Evolutionary conservation across 2,888 invertebrate species (phyloP).

Genomic region (Tridacna gigas): DNA sequence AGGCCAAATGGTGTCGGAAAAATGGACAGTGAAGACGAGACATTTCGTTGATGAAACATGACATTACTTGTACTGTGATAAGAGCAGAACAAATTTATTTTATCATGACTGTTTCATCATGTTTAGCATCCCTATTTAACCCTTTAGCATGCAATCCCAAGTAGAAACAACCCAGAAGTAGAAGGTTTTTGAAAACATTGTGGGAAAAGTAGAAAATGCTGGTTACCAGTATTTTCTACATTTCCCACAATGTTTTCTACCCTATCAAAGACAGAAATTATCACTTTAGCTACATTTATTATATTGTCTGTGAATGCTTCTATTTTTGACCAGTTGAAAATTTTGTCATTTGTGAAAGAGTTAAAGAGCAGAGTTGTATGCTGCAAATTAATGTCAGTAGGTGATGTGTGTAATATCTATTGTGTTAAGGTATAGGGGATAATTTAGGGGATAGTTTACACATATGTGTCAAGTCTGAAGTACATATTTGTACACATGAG

Average conservation of each 20-base stretch:
- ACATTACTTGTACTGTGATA: neutral
- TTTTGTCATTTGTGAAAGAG: neutral
- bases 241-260: neutral
- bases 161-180: neutral
- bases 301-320: neutral
- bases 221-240: neutral
- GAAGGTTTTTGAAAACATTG: neutral
- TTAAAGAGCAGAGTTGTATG: neutral
- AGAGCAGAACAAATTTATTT: neutral
- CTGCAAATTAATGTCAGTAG: neutral
- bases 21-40: slow-evolving; percentile 70
- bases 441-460: neutral
- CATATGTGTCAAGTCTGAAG: neutral
- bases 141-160: neutral
- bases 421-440: neutral
- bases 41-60: slow-evolving; percentile 17
- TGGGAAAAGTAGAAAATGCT: neutral
- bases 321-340: neutral
- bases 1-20: slow-evolving; percentile 63
- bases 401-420: neutral
- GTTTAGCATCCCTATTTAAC: neutral
- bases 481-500: neutral
- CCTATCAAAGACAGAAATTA: too few relatives aligned
- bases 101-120: neutral
- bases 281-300: too few relatives aligned